phyloP scores from a whole-genome alignment of 2,113 vertebrate species.

The Thalassarche chlororhynchos region DNA sequence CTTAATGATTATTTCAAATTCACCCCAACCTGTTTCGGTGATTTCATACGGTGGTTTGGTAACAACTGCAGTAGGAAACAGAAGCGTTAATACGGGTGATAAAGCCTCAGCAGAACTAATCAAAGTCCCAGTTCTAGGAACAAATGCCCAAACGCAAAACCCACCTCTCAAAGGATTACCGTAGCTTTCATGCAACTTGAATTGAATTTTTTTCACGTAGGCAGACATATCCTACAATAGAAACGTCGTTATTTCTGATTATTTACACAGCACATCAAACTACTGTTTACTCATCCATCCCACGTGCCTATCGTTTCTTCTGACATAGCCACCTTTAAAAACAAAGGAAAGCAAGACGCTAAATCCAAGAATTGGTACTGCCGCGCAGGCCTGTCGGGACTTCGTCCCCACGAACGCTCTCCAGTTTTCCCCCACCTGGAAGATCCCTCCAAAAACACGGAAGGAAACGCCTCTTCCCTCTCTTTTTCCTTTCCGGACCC shows the following conservation, averaged over 20 bases:
- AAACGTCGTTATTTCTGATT: background rate
- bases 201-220: constrained; percentile 98
- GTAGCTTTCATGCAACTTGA: constrained; percentile 98
- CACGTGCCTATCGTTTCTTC: accelerated
- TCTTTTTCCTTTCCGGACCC: background rate
- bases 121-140: background rate
- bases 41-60: constrained; percentile 99
- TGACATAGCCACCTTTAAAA: no score
- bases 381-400: accelerated
- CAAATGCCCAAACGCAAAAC: background rate
- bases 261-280: background rate
- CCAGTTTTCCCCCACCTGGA: background rate
- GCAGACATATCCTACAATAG: constrained; percentile 94
- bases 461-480: background rate
- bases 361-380: accelerated
- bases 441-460: background rate
- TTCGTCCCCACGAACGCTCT: accelerated
- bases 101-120: background rate
- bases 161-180: constrained; percentile 95
- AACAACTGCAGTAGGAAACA: constrained; percentile 82
- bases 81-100: background rate
- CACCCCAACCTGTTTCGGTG: constrained; percentile 98
- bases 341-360: accelerated
- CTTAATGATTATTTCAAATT: constrained; percentile 99
- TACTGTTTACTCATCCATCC: background rate